These are phyloP conservation scores for Sinocyclocheilus maitianheensis DNA, from an alignment of 2,113 vertebrate species.

Conservation along the genomic window DNA sequence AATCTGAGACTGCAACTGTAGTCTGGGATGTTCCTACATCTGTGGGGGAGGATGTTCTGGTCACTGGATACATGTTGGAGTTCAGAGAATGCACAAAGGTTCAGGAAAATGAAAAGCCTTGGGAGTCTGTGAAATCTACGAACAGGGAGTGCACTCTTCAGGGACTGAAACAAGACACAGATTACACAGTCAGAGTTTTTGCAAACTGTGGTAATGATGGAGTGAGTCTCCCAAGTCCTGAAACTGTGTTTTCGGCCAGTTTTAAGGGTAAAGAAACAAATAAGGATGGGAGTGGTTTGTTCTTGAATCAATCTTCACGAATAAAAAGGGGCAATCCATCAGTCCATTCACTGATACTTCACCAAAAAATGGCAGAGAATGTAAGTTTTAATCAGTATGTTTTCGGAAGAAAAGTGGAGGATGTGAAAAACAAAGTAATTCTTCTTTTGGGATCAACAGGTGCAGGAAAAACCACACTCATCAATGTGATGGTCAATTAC, in stretches of 20 bases:
- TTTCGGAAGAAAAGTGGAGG: conserved; percentile 51
- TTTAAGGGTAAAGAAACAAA: neutral
- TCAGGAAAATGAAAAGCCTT: conserved; percentile 16
- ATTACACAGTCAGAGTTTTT: conserved; percentile 47
- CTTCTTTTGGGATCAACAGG: conserved; percentile 56
- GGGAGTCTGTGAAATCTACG: conserved; percentile 36
- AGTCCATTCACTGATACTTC: conserved; percentile 7
- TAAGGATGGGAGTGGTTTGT: conserved; percentile 27
- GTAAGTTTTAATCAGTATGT: conserved; percentile 21
- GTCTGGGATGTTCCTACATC: conserved; percentile 53
- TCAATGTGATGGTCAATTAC: conserved; percentile 57
- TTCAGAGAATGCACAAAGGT: conserved; percentile 32
- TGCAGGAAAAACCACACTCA: conserved; percentile 57
- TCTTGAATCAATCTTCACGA: conserved; percentile 11
- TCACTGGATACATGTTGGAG: conserved; percentile 49
- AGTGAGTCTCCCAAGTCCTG: conserved; percentile 45
- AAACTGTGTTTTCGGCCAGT: conserved; percentile 34
- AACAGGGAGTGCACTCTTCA: conserved; percentile 48
- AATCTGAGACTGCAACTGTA: conserved; percentile 25
- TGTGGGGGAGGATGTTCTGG: conserved; percentile 41
- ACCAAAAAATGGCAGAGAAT: neutral
- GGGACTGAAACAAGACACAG: conserved; percentile 21
- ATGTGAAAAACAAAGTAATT: conserved; percentile 52
- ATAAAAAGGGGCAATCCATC: conserved; percentile 46
- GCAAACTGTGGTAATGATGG: conserved; percentile 46